These are phyloP conservation scores for Orthonevra nobilis DNA, from an alignment of 2,888 invertebrate species.

Conservation along the genomic window DNA sequence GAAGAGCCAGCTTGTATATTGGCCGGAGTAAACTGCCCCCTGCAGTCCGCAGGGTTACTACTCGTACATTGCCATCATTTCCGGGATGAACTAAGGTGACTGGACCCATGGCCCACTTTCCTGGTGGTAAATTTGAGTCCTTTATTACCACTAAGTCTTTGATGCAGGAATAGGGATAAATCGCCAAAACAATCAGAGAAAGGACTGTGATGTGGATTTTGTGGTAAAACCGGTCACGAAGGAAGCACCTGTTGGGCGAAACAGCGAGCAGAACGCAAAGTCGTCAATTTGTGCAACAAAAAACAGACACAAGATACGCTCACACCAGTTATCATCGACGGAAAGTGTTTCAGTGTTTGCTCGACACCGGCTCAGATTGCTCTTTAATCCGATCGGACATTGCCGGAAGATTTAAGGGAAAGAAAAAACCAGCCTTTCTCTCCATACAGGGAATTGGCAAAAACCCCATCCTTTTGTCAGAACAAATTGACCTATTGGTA, in stretches of 20 bases:
- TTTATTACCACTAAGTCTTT: conserved; percentile 12
- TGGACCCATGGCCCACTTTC: too few species aligned
- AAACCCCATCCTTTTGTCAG: neutral
- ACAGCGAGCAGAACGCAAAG: conserved; percentile 36
- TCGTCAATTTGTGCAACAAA: conserved; percentile 23
- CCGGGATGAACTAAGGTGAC: too few species aligned
- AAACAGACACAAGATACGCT: neutral
- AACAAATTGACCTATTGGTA: neutral
- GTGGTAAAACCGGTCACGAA: conserved; percentile 50
- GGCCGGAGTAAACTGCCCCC: conserved; percentile 35
- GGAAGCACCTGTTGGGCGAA: conserved; percentile 53
- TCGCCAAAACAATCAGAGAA: neutral
- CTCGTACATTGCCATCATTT: too few species aligned
- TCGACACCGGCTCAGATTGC: conserved; percentile 9
- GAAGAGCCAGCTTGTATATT: too few species aligned
- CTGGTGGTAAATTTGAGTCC: conserved; percentile 37
- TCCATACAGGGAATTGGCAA: neutral
- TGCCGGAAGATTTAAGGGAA: neutral
- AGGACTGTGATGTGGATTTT: conserved; percentile 32
- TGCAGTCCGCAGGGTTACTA: conserved; percentile 16
- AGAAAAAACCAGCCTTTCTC: neutral
- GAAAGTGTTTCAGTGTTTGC: conserved; percentile 21
- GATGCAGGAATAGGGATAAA: neutral
- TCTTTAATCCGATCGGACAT: conserved; percentile 14
- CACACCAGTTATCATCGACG: conserved; percentile 29